Percentiles rank a stretch among this genome's conserved stretches.
These are phyloP conservation scores for Clusia tigrina DNA, from an alignment of 2,888 invertebrate species.

Conservation along the genomic window DNA sequence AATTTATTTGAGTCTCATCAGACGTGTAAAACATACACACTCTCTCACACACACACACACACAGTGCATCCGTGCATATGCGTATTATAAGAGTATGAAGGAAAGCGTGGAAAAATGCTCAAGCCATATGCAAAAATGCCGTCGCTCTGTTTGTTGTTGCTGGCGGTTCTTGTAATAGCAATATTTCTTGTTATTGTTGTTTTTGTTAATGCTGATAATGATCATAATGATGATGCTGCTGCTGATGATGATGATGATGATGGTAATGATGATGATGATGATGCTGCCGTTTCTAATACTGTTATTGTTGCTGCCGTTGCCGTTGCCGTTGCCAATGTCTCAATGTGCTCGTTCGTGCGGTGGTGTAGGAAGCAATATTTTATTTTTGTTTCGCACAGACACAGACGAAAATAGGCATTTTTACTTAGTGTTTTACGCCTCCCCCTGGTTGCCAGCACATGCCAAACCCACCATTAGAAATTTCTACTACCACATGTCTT, in stretches of 20 bases:
- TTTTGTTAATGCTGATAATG: too few relatives aligned
- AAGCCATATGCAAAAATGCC: background rate
- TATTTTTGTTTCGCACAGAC: background rate
- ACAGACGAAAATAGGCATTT: conserved; percentile 7
- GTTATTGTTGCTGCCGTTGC: conserved; percentile 4
- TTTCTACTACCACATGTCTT: background rate
- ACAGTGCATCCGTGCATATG: background rate
- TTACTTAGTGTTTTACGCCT: background rate
- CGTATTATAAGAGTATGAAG: background rate
- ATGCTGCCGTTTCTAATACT: too few relatives aligned
- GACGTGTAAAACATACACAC: background rate
- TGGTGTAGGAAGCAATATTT: conserved; percentile 14
- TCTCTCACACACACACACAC: background rate
- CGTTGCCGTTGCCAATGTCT: conserved; percentile 23
- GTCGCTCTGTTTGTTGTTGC: conserved; percentile 6
- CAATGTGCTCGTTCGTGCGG: conserved; percentile 12
- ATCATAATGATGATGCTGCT: too few relatives aligned
- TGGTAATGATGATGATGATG: too few relatives aligned
- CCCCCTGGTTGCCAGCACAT: background rate
- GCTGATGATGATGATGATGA: too few relatives aligned
- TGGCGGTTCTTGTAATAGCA: background rate
- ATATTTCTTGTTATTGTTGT: too few relatives aligned
- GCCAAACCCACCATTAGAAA: background rate
- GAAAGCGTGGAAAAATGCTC: background rate
- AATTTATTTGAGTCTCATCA: background rate